Conservation (phyloP, 2,113 vertebrate genomes). For the Trochalopteron elliotii region DNA sequence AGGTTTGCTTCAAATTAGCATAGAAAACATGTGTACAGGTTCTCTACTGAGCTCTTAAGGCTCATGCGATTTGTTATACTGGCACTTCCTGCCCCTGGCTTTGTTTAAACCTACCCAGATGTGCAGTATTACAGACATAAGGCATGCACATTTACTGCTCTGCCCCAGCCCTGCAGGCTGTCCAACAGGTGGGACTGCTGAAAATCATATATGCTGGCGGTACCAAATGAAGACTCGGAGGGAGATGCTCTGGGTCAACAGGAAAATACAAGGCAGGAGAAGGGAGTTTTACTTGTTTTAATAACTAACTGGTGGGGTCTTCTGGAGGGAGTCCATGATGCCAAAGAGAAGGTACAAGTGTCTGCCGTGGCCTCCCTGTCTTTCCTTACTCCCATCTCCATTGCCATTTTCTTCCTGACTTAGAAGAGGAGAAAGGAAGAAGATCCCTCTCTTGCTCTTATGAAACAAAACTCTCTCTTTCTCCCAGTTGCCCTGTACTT, state of each 20-base stretch:
- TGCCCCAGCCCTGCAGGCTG: background rate
- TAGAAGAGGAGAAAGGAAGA: background rate
- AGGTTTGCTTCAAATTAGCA: slow-evolving; percentile 10
- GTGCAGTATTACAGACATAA: background rate
- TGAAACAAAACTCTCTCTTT: background rate
- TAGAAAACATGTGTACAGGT: slow-evolving; percentile 9
- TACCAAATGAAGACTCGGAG: background rate
- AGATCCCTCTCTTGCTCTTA: background rate
- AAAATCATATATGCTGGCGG: background rate
- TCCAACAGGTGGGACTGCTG: background rate
- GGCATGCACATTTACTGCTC: background rate
- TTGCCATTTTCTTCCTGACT: background rate
- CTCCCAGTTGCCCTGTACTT: background rate
- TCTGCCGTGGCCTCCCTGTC: fast-evolving
- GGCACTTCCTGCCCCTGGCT: background rate
- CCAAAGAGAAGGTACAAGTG: background rate
- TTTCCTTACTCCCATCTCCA: background rate
- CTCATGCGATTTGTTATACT: background rate
- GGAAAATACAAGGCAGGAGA: background rate
- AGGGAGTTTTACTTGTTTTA: background rate
- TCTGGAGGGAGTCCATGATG: background rate
- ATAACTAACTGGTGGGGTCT: background rate
- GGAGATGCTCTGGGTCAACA: background rate
- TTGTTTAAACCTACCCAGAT: slow-evolving; percentile 30
- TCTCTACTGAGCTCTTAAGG: slow-evolving; percentile 1